Percentiles rank a stretch among this genome's conserved stretches.
Conservation (phyloP, 2,797 vertebrate species). For the Micropoecilia bifurca region DNA sequence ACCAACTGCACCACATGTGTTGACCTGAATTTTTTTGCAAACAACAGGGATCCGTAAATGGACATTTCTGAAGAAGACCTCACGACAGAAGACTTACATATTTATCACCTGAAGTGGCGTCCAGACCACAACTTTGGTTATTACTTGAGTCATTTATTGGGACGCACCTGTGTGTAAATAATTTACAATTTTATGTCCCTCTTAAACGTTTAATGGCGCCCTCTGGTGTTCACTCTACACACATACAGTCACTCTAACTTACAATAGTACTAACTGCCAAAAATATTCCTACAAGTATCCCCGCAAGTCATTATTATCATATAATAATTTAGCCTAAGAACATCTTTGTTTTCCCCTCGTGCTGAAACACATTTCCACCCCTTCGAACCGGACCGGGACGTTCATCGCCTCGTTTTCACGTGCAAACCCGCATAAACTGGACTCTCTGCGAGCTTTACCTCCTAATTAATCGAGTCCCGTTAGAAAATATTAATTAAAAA, state of each 20-base stretch:
- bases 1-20: too few relatives aligned
- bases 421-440: background rate
- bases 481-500: background rate
- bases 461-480: background rate
- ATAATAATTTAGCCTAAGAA: background rate
- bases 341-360: background rate
- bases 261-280: constrained; percentile 4
- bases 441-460: background rate
- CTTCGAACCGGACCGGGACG: background rate
- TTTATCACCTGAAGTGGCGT: too few relatives aligned
- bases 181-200: background rate
- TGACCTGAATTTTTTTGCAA: background rate
- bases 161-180: background rate
- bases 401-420: background rate
- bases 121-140: too few relatives aligned
- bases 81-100: too few relatives aligned
- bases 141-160: background rate
- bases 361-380: too few relatives aligned
- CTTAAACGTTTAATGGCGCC: constrained; percentile 18
- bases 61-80: too few relatives aligned
- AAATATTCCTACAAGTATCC: background rate
- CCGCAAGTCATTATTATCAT: too few relatives aligned
- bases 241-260: constrained; percentile 24
- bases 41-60: background rate
- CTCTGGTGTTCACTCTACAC: constrained; percentile 31